Evolutionary conservation across 2,113 vertebrate genomes (phyloP).

Genomic region (Pampusana beccarii): DNA sequence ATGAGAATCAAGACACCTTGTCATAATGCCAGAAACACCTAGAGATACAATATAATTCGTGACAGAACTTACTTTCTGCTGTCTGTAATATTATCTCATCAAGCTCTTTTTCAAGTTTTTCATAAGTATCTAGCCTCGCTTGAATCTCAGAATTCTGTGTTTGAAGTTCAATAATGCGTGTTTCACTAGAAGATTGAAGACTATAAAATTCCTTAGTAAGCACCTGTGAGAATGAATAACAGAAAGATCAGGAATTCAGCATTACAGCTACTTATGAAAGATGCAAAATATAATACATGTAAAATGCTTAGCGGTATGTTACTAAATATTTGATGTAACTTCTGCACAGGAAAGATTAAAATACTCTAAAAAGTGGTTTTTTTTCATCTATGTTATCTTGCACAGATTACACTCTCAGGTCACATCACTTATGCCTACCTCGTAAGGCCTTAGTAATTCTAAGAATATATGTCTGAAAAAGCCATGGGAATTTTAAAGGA

Average conservation of each 20-base stretch:
- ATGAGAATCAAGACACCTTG: conserved; percentile 13
- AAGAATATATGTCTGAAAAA: neutral
- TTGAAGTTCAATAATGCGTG: conserved; percentile 86
- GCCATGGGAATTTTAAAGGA: neutral
- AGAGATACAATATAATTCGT: neutral
- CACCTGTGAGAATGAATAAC: conserved; percentile 76
- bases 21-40: neutral
- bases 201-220: conserved; percentile 96
- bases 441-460: neutral
- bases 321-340: neutral
- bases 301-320: neutral
- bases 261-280: neutral
- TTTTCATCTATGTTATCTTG: neutral
- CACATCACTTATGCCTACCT: neutral
- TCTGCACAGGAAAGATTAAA: neutral
- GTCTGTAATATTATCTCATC: conserved; percentile 96
- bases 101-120: conserved; percentile 92
- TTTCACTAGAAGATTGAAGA: conserved; percentile 93
- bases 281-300: neutral
- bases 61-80: conserved; percentile 88
- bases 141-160: conserved; percentile 89
- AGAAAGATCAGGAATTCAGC: neutral
- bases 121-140: conserved; percentile 88
- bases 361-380: neutral
- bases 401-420: neutral